These are phyloP conservation scores for Pollenia amentaria DNA, from an alignment of 2,888 invertebrate genomes.

Conservation along the genomic window DNA sequence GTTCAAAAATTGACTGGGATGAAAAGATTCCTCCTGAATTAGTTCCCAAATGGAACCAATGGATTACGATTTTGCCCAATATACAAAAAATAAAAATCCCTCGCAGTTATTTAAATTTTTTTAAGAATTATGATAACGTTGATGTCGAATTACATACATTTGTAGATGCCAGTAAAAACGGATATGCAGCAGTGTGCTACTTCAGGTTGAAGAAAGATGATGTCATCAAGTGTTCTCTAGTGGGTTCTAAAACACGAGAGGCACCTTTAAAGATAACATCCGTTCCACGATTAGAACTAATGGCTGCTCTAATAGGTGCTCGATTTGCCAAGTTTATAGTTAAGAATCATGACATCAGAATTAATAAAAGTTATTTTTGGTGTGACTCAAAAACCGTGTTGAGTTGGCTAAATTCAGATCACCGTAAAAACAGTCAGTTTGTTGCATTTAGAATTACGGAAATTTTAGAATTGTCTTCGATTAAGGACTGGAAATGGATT, in stretches of 20 bases:
- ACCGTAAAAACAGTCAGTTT: slow-evolving; percentile 7
- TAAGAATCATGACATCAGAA: too few species aligned
- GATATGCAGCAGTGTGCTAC: background rate
- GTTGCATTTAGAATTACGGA: too few species aligned
- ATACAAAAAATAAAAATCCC: slow-evolving; percentile 48
- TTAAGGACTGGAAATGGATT: background rate
- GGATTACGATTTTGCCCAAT: slow-evolving; percentile 30
- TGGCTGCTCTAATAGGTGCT: slow-evolving; percentile 34
- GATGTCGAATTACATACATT: slow-evolving; percentile 45
- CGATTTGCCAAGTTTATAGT: too few species aligned
- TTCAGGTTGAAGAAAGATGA: too few species aligned
- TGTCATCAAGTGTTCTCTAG: too few species aligned
- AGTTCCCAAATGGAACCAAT: slow-evolving; percentile 23
- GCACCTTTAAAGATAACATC: slow-evolving; percentile 15
- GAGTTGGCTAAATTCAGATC: background rate
- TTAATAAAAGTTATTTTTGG: too few species aligned
- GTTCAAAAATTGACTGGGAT: slow-evolving; percentile 26
- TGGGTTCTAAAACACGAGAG: too few species aligned
- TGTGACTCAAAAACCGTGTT: too few species aligned
- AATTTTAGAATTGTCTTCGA: too few species aligned
- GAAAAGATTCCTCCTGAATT: slow-evolving; percentile 29
- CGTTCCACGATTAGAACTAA: background rate
- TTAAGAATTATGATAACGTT: background rate
- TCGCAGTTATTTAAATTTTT: background rate
- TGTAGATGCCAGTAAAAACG: slow-evolving; percentile 16